Percentiles rank a stretch among this genome's conserved stretches.
Evolutionary conservation across 2,113 vertebrate genomes (phyloP).

Genomic region (Ginglymostoma cirratum): DNA sequence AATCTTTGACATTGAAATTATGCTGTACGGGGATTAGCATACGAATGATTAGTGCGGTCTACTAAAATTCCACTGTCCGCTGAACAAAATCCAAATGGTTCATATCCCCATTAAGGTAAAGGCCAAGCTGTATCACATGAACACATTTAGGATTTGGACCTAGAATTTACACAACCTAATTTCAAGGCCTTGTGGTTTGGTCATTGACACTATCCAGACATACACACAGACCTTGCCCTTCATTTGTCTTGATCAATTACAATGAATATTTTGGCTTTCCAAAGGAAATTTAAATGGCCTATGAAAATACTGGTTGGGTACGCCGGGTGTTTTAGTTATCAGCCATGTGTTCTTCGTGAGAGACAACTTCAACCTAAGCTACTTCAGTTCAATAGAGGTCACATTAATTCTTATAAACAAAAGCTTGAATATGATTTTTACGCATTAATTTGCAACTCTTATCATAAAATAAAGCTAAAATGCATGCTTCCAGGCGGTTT

Average conservation of each 20-base stretch:
- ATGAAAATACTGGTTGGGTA: background rate
- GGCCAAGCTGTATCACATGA: background rate
- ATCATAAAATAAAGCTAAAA: background rate
- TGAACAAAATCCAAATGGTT: background rate
- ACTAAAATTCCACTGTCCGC: background rate
- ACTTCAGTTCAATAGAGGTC: background rate
- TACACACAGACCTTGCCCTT: background rate
- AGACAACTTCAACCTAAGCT: background rate
- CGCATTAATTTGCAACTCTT: background rate
- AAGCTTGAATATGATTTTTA: background rate
- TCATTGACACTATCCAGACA: background rate
- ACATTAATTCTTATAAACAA: background rate
- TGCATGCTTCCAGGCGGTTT: background rate
- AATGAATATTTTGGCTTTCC: background rate
- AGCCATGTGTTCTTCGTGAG: background rate
- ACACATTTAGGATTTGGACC: background rate
- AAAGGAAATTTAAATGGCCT: background rate
- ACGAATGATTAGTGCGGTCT: background rate
- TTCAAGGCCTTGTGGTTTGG: background rate
- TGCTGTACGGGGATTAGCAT: background rate
- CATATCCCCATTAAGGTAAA: background rate
- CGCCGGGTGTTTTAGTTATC: background rate
- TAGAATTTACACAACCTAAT: background rate
- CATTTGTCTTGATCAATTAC: background rate
- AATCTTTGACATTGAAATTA: slow-evolving; percentile 15